phyloP scores from a whole-genome alignment of 2,797 vertebrate genomes.

The Hafferia zeledoni region DNA sequence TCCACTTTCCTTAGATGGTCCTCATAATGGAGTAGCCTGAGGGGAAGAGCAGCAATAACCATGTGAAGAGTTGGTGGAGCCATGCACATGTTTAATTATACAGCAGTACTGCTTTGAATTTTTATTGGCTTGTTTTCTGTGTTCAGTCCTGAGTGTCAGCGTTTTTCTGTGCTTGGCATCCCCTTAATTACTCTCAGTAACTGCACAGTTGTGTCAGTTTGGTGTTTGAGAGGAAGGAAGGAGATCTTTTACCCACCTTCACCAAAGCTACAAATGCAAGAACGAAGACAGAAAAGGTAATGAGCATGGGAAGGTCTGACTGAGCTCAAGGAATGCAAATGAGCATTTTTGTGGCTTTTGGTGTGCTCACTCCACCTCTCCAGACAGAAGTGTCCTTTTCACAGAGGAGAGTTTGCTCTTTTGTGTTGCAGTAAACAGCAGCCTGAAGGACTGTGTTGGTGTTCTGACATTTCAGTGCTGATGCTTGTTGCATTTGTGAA shows the following conservation, averaged over 20 bases:
- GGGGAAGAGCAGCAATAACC: not conserved
- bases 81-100: not conserved
- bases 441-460: conserved; percentile 37
- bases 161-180: not conserved
- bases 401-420: conserved; percentile 3
- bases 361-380: not conserved
- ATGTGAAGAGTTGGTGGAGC: not conserved
- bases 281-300: not conserved
- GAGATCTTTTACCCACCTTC: not conserved
- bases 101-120: not conserved
- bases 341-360: not conserved
- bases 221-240: not conserved
- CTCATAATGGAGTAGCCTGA: not conserved
- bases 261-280: not conserved
- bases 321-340: not conserved
- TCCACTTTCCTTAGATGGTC: not conserved
- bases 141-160: not conserved
- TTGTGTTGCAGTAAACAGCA: not conserved
- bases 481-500: not conserved
- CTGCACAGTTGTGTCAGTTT: not conserved
- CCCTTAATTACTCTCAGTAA: not conserved
- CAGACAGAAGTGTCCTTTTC: not conserved
- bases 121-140: not conserved
- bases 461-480: conserved; percentile 39
- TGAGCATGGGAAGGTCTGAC: not conserved